Conservation (phyloP, 2,888 invertebrate genomes). For the Hanleya hanleyi region DNA sequence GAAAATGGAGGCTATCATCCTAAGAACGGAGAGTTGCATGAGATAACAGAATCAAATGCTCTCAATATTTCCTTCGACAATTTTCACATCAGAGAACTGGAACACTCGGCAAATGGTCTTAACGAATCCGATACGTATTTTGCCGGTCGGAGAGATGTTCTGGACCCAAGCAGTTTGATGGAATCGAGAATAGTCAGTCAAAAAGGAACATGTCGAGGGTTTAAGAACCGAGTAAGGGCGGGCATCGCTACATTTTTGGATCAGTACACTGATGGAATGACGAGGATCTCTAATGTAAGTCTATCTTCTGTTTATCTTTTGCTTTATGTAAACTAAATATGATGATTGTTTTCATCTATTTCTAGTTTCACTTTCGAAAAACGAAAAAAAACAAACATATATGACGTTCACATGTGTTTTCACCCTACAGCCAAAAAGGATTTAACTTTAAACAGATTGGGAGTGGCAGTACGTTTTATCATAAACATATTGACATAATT, state of each 20-base stretch:
- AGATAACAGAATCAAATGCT: background rate
- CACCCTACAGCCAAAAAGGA: too few relatives aligned
- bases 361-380: too few relatives aligned
- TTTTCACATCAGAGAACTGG: background rate
- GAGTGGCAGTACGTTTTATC: too few relatives aligned
- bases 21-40: background rate
- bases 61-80: background rate
- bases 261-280: constrained; percentile 15
- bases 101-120: background rate
- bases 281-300: constrained; percentile 11
- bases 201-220: constrained; percentile 93
- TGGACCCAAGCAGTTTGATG: constrained; percentile 47
- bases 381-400: too few relatives aligned
- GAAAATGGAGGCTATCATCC: constrained; percentile 7
- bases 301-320: too few relatives aligned
- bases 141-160: constrained; percentile 46
- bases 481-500: too few relatives aligned
- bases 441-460: too few relatives aligned
- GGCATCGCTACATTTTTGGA: constrained; percentile 91
- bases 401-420: too few relatives aligned
- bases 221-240: constrained; percentile 94
- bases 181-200: constrained; percentile 83
- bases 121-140: constrained; percentile 16
- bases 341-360: too few relatives aligned
- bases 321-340: too few relatives aligned